Base-by-base conservation (phyloP, 2,113 vertebrate genomes). In the Ageneiosus marmoratus region DNA sequence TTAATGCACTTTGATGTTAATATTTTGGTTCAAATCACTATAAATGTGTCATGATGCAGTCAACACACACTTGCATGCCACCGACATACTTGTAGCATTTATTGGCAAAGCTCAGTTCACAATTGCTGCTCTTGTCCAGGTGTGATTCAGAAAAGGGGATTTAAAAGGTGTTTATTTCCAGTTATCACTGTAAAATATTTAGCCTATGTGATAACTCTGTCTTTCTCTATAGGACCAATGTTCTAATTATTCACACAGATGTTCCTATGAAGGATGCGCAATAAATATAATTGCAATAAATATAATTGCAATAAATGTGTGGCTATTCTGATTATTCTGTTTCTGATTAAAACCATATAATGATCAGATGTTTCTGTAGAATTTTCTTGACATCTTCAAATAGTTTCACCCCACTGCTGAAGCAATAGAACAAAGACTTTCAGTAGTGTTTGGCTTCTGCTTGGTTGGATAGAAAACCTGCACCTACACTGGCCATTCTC, bases 231-330 rank as follows among this genome's bases (percentile, higher is more conserved):
- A 74, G 72, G 48, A 74, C 72, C 73, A 76, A 55, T 76, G 51
- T 76, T 76, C 20, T 55, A 37, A 75, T 51, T 75, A 48, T 53
- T 75, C 72, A 32, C n/a, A 51, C 27, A 76, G 55, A 34, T 76
- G 50, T 50, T 37, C 29, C 50, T 24, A 34, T 76, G 29, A 55
- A 55, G 73, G 29, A 76, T 76, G 20, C 51, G 29, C 73, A 76
- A 76, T 53, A 76, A 76, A 76, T 55, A 55, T 37, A 34, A 76
- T 34, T 53, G n/a, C n/a, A n/a, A n/a, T n/a, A n/a, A n/a, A n/a
- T n/a, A n/a, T n/a, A 75, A 53, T 76, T 37, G 18, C 50, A 76
- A 53, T 75, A 55, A 76, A 55, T 29, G 2, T 37, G 50, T 37
- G 29, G 12, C 5, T 55, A 22, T 55, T 76, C 22, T 13, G n/a